phyloP scores from a whole-genome alignment of 2,888 invertebrate genomes.

The Spilosoma lubricipeda region DNA sequence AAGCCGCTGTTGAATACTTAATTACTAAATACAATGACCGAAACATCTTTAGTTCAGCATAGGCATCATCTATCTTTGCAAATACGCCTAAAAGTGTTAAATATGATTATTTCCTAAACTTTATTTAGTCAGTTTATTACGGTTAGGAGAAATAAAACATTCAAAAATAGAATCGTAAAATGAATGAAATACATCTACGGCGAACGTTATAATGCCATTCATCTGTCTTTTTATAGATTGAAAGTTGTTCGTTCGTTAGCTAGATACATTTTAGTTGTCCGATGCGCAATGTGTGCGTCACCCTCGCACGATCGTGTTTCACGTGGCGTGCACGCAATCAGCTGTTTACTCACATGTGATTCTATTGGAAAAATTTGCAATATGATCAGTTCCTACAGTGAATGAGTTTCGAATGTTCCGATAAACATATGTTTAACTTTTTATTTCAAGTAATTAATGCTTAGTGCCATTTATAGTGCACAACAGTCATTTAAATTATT shows the following conservation, averaged over 20 bases:
- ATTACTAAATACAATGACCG: constrained; percentile 14
- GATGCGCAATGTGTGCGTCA: constrained; percentile 53
- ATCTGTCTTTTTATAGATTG: constrained; percentile 23
- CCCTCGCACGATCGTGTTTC: constrained; percentile 62
- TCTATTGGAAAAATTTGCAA: constrained; percentile 52
- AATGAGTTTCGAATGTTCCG: not conserved
- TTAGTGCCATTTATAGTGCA: not conserved
- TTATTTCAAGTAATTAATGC: not conserved
- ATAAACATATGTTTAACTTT: not conserved
- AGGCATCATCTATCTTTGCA: constrained; percentile 37
- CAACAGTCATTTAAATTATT: not conserved
- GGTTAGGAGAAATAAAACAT: not conserved
- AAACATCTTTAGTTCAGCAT: constrained; percentile 34
- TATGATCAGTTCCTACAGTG: not conserved
- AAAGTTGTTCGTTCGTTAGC: constrained; percentile 45
- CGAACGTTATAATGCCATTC: constrained; percentile 4
- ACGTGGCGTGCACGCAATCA: constrained; percentile 70
- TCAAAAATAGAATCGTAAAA: not conserved
- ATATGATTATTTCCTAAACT: not conserved
- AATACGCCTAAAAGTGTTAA: not conserved
- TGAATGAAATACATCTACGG: not conserved
- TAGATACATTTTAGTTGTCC: constrained; percentile 29
- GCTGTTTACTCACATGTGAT: constrained; percentile 66
- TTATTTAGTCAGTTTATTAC: too few relatives aligned
- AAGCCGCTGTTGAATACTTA: constrained; percentile 37